Evolutionary conservation across 2,113 vertebrate genomes (phyloP).

Genomic region (Micronycteris hirsuta): DNA sequence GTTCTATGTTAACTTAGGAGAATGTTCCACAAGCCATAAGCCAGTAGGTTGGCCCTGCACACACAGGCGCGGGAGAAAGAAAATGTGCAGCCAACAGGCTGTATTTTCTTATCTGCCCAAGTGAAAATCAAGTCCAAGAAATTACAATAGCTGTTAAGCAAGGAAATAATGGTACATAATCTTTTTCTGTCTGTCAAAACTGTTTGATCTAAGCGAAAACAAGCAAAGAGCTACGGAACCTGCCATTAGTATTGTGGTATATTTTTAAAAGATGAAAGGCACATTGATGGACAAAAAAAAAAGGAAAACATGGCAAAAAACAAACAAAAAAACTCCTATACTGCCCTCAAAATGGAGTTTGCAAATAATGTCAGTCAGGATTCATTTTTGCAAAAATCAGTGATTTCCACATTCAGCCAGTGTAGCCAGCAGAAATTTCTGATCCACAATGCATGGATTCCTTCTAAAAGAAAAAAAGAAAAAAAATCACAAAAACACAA

Average conservation of each 20-base stretch:
- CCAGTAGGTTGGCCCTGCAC: conserved; percentile 81
- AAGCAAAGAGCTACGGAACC: conserved; percentile 79
- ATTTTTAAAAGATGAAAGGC: conserved; percentile 65
- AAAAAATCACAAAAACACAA: conserved; percentile 76
- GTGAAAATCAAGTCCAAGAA: conserved; percentile 78
- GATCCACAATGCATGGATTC: conserved; percentile 96
- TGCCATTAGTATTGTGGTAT: conserved; percentile 84
- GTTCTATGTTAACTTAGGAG: conserved; percentile 76
- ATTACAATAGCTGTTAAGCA: conserved; percentile 71
- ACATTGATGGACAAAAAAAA: conserved; percentile 69
- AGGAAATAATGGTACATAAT: conserved; percentile 71
- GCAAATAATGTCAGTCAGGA: conserved; percentile 86
- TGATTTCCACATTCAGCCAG: conserved; percentile 90
- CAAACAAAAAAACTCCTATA: no score
- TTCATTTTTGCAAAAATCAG: conserved; percentile 89
- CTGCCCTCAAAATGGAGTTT: conserved; percentile 87
- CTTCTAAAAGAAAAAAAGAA: conserved; percentile 80
- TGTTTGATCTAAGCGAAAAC: conserved; percentile 74
- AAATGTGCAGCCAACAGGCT: conserved; percentile 67
- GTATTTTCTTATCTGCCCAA: conserved; percentile 84
- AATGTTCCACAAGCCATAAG: conserved; percentile 87
- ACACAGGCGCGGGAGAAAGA: not conserved
- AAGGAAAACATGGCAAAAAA: no score
- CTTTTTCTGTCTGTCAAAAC: conserved; percentile 79
- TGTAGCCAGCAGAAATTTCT: conserved; percentile 94